Percentiles rank a stretch among this genome's conserved stretches.
Conservation (phyloP, 1,140 invertebrate species). For the Papilio machaon region DNA sequence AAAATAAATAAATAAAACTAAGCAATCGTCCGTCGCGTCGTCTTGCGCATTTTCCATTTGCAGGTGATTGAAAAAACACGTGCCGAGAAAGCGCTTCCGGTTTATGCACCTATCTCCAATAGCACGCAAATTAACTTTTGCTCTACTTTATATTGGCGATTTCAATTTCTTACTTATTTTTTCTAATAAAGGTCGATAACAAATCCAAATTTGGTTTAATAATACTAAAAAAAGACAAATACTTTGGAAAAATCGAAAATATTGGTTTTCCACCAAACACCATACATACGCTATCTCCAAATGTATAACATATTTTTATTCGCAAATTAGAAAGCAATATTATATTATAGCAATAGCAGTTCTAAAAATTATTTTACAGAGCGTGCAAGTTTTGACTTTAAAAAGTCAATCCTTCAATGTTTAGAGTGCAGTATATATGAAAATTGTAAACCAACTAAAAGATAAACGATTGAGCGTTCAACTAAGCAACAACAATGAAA, state of each 20-base stretch:
- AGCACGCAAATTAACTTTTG: slow-evolving; percentile 20
- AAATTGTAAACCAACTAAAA: slow-evolving; percentile 17
- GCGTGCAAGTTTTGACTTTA: not conserved
- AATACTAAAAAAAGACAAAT: too few relatives aligned
- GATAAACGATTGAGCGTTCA: slow-evolving; percentile 29
- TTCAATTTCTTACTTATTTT: not conserved
- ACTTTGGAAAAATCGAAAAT: too few relatives aligned
- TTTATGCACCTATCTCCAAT: slow-evolving; percentile 21
- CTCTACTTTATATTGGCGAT: slow-evolving; percentile 4
- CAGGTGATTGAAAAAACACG: slow-evolving; percentile 38
- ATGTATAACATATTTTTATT: too few relatives aligned
- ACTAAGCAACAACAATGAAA: slow-evolving; percentile 58
- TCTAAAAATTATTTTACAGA: not conserved
- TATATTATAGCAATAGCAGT: not conserved
- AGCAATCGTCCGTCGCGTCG: slow-evolving; percentile 19
- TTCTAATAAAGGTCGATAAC: not conserved
- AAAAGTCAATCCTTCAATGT: slow-evolving; percentile 7
- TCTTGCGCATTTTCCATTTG: slow-evolving; percentile 24
- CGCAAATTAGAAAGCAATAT: too few relatives aligned
- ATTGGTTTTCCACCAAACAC: too few relatives aligned
- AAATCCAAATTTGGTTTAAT: not conserved
- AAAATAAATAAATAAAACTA: slow-evolving; percentile 27
- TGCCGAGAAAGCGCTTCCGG: slow-evolving; percentile 18
- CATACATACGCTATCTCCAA: too few relatives aligned
- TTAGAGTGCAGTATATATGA: slow-evolving; percentile 17